Evolutionary conservation across 35 echinoderm and acorn worm species (phyloP), one percentile per base, ranked within the genome.

Genomic region (Ophioderma brevispina): DNA sequence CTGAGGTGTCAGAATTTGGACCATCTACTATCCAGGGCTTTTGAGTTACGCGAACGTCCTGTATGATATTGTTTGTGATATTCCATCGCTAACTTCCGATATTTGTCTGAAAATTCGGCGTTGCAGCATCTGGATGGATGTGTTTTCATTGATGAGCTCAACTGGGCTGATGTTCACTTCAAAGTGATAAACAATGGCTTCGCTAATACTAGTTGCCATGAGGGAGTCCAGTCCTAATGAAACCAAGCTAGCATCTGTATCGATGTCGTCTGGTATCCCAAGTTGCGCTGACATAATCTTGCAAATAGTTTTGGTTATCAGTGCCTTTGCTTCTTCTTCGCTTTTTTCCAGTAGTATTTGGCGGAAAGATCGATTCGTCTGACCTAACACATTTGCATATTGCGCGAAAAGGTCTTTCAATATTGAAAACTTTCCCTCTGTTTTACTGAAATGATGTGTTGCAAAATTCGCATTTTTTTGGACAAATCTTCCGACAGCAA

Each of bases 151-250:
- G 1, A 90, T 49, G 5, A 90, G 37, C 28, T 82, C 88, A 8
- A 90, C 79, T 3, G 79, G 33, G 59, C 39, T 49, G 6, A 90
- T 0, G 1, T 14, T 37, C 49, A 90, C 88, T 31, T 75, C 31
- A 82, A 90, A 83, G 30, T 64, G 4, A 18, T 82, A 31, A 15
- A 55, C 28, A 28, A 90, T 82, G n/a, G 19, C 13, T 33, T 81
- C 32, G 31, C 88, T 90, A 32, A 90, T 23, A 15, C 64, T 78
- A 4, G 88, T 64, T 32, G 88, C 46, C 78, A 64, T 55, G 13
- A 90, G 55, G 21, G 88, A 90, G 37, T 90, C 80, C 25, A 90
- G 25, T 36, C 88, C 88, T 21, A 90, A 55, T 5, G 88, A 82
- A n/a, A 81, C 36, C 0, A 78, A 76, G 6, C 78, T 82, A 0